These are phyloP conservation scores for Lamproptera curius DNA, from an alignment of 2,888 invertebrate species.

Conservation along the genomic window DNA sequence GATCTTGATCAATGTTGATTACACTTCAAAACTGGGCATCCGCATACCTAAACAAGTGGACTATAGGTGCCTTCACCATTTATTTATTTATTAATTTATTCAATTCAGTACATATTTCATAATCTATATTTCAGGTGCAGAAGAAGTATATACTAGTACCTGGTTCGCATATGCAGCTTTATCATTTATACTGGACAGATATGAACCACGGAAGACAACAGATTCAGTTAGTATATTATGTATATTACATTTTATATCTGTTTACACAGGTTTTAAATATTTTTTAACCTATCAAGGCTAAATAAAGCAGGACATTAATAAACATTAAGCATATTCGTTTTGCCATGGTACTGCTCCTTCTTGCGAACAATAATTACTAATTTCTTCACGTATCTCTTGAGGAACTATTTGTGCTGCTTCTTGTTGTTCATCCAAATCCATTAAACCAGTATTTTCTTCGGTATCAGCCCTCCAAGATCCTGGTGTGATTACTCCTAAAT, in stretches of 20 bases:
- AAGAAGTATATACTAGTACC: constrained; percentile 23
- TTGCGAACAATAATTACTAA: constrained; percentile 27
- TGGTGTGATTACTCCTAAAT: constrained; percentile 13
- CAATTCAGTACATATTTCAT: too few species aligned
- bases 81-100: constrained; percentile 17
- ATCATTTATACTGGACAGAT: constrained; percentile 27
- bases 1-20: too few species aligned
- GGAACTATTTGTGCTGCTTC: constrained; percentile 16
- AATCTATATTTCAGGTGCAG: constrained; percentile 26
- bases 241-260: too few species aligned
- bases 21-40: too few species aligned
- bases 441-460: constrained; percentile 11
- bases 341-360: constrained; percentile 27
- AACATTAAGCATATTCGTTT: constrained; percentile 24
- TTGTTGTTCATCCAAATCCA: constrained; percentile 16
- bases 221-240: constrained; percentile 22
- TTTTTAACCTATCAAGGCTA: too few species aligned
- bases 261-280: constrained; percentile 15
- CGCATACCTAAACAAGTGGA: too few species aligned
- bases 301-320: too few species aligned
- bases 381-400: constrained; percentile 25
- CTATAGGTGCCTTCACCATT: too few species aligned
- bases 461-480: constrained; percentile 12
- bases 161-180: constrained; percentile 25
- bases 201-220: constrained; percentile 24